Evolutionary conservation across 2,113 vertebrate genomes (phyloP).

Genomic region (Sturnus vulgaris): DNA sequence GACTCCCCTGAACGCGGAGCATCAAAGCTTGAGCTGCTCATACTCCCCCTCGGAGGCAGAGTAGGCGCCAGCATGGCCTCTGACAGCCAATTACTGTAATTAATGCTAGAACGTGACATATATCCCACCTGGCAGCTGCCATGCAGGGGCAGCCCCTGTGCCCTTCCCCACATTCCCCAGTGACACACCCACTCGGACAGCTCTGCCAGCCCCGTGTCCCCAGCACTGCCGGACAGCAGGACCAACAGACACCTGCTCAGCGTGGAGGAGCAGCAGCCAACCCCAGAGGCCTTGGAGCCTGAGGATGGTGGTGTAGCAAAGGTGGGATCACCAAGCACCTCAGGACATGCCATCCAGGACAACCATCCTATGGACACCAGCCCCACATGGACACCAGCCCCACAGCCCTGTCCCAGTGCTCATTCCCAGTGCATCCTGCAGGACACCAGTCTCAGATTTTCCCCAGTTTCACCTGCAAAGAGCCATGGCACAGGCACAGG

Average conservation of each 20-base stretch:
- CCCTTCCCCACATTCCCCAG: background rate
- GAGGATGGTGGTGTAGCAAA: background rate
- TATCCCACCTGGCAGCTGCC: background rate
- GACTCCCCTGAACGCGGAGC: fast-evolving
- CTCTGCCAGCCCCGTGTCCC: fast-evolving
- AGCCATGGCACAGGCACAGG: background rate
- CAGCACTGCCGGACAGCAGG: background rate
- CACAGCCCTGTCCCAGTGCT: background rate
- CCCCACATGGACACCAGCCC: background rate
- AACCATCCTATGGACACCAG: fast-evolving
- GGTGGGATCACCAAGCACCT: fast-evolving
- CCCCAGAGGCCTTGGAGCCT: background rate
- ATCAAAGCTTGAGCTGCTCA: background rate
- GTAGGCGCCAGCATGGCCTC: background rate
- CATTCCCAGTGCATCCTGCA: background rate
- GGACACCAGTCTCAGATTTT: background rate
- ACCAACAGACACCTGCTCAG: fast-evolving
- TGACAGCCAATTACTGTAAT: background rate
- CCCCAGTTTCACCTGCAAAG: background rate
- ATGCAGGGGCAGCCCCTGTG: background rate
- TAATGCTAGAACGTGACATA: background rate
- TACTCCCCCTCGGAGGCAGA: background rate
- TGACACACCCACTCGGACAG: fast-evolving
- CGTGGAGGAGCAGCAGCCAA: fast-evolving
- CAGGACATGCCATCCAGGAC: fast-evolving